phyloP scores from a whole-genome alignment of 2,113 vertebrate species.

The Sceloporus undulatus region DNA sequence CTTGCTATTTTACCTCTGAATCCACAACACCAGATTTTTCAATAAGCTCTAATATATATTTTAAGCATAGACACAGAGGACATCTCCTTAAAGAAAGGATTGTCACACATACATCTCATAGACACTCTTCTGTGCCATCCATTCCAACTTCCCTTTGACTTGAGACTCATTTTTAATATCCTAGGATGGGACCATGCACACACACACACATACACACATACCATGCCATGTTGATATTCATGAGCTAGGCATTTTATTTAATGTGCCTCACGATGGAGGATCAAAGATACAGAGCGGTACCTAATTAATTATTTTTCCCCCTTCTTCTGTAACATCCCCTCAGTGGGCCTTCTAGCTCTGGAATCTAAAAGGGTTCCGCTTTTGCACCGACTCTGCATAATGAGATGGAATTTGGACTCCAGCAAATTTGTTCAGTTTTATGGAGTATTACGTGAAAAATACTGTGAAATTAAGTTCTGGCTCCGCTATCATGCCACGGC shows the following conservation, averaged over 20 bases:
- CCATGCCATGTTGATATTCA: conserved; percentile 37
- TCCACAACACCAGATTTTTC: neutral
- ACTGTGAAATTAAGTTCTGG: conserved; percentile 70
- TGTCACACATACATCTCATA: neutral
- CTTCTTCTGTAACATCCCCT: conserved; percentile 55
- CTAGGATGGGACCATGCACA: neutral
- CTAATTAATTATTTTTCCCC: conserved; percentile 68
- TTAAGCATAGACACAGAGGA: neutral
- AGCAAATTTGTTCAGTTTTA: conserved; percentile 67
- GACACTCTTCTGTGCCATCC: neutral
- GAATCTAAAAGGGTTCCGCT: conserved; percentile 53
- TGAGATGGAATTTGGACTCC: conserved; percentile 64
- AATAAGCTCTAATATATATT: neutral
- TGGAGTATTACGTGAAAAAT: conserved; percentile 54
- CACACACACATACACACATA: neutral
- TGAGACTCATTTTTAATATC: neutral
- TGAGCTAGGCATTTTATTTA: conserved; percentile 56
- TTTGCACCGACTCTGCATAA: conserved; percentile 58
- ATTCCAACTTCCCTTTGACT: neutral
- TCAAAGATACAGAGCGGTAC: conserved; percentile 67
- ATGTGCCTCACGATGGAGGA: conserved; percentile 54
- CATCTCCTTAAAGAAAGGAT: neutral
- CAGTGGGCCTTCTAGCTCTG: neutral
- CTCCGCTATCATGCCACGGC: conserved; percentile 57
- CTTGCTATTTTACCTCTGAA: neutral